Evolutionary conservation across 2,888 invertebrate genomes (phyloP).

Genomic region (Graphium colonna): DNA sequence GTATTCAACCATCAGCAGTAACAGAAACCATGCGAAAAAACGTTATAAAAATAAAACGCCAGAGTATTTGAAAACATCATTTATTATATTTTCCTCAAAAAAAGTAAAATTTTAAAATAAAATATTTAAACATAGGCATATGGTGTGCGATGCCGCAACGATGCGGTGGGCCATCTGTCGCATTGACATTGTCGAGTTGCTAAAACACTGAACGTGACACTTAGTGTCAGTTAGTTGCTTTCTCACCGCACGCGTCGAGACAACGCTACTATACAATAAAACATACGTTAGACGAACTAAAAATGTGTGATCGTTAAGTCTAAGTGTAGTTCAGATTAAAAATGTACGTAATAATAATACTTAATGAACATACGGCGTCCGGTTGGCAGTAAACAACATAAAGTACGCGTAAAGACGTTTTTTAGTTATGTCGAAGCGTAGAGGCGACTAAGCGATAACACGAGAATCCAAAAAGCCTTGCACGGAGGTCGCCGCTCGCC

Average conservation of each 20-base stretch:
- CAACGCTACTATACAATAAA: conserved; percentile 53
- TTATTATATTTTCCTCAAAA: conserved; percentile 78
- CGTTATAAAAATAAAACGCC: conserved; percentile 27
- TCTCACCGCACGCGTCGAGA: conserved; percentile 35
- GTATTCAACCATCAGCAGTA: no score
- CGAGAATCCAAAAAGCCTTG: conserved; percentile 48
- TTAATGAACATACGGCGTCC: conserved; percentile 64
- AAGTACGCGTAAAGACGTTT: conserved; percentile 33
- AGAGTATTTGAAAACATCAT: conserved; percentile 75
- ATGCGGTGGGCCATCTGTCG: conserved; percentile 39
- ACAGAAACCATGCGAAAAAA: neutral
- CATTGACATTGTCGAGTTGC: conserved; percentile 4
- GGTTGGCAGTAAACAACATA: conserved; percentile 69
- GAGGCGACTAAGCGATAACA: conserved; percentile 73
- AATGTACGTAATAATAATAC: conserved; percentile 50
- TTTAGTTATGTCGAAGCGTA: conserved; percentile 66
- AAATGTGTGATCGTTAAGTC: conserved; percentile 67
- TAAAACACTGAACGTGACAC: neutral
- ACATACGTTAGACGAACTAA: conserved; percentile 61
- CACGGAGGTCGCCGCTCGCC: conserved; percentile 34
- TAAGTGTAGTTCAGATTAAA: conserved; percentile 56
- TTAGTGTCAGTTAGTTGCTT: neutral
- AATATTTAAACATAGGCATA: conserved; percentile 75
- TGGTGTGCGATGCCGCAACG: conserved; percentile 56
- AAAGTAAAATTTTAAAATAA: conserved; percentile 78